phyloP scores from a whole-genome alignment of 2,888 invertebrate genomes.

The Crocallis elinguaria region DNA sequence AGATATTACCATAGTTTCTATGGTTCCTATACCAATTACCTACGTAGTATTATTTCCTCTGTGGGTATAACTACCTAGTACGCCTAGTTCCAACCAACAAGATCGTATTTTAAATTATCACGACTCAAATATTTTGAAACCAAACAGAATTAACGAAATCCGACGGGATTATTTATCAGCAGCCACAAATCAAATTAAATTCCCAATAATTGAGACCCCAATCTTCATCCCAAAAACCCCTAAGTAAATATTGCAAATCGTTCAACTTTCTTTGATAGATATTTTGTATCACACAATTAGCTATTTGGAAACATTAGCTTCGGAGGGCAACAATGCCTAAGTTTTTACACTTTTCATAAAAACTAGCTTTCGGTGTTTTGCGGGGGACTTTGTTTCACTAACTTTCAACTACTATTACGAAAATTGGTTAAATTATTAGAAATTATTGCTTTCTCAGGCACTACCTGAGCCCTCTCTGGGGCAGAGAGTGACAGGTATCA shows the following conservation, averaged over 20 bases:
- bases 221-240: slow-evolving; percentile 7
- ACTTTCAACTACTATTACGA: too few species aligned
- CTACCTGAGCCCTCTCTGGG: too few species aligned
- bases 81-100: not conserved
- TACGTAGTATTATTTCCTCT: too few species aligned
- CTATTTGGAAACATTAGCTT: not conserved
- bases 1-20: too few species aligned
- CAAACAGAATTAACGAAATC: slow-evolving; percentile 20
- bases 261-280: not conserved
- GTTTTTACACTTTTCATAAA: not conserved
- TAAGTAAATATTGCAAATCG: not conserved
- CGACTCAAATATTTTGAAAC: slow-evolving; percentile 14
- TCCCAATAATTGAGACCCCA: slow-evolving; percentile 19
- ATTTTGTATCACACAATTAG: not conserved
- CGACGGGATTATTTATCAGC: slow-evolving; percentile 23
- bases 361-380: too few species aligned
- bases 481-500: too few species aligned
- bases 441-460: too few species aligned
- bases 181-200: slow-evolving; percentile 25
- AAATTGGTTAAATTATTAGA: too few species aligned
- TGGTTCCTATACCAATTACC: too few species aligned
- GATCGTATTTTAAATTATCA: slow-evolving; percentile 11
- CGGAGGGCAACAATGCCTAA: not conserved
- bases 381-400: too few species aligned
- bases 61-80: not conserved